Conservation (phyloP, 2,888 invertebrate species). For the Subacronicta megacephala region DNA sequence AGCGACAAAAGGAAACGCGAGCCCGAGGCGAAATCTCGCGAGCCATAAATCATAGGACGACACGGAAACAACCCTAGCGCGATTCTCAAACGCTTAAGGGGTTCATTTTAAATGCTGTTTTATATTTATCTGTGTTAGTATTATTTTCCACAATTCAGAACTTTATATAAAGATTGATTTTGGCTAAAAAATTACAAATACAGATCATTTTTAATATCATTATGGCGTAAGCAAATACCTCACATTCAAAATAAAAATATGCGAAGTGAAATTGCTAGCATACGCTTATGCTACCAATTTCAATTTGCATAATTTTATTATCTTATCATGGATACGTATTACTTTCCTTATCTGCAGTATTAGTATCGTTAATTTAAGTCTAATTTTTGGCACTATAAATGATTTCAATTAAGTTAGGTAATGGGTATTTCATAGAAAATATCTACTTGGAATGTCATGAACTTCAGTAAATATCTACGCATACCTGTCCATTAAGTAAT, state of each 20-base stretch:
- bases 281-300: too few relatives aligned
- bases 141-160: slow-evolving; percentile 49
- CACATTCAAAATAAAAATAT: too few relatives aligned
- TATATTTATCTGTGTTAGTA: slow-evolving; percentile 57
- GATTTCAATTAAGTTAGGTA: neutral
- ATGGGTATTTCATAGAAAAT: slow-evolving; percentile 11
- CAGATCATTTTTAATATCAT: too few relatives aligned
- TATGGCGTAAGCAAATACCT: too few relatives aligned
- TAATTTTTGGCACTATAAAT: too few relatives aligned
- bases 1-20: slow-evolving; percentile 73
- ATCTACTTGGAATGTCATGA: neutral
- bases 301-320: too few relatives aligned
- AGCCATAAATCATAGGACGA: slow-evolving; percentile 76
- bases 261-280: too few relatives aligned
- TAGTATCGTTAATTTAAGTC: too few relatives aligned
- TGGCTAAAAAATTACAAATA: too few relatives aligned
- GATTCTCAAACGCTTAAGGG: slow-evolving; percentile 68
- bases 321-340: too few relatives aligned
- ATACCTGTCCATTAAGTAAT: slow-evolving; percentile 7
- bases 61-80: slow-evolving; percentile 75
- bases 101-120: slow-evolving; percentile 73
- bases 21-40: slow-evolving; percentile 73
- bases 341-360: too few relatives aligned
- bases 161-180: slow-evolving; percentile 3
- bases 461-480: neutral